phyloP scores from a whole-genome alignment of 2,888 invertebrate genomes.

The Caenorhabditis wallacei region DNA sequence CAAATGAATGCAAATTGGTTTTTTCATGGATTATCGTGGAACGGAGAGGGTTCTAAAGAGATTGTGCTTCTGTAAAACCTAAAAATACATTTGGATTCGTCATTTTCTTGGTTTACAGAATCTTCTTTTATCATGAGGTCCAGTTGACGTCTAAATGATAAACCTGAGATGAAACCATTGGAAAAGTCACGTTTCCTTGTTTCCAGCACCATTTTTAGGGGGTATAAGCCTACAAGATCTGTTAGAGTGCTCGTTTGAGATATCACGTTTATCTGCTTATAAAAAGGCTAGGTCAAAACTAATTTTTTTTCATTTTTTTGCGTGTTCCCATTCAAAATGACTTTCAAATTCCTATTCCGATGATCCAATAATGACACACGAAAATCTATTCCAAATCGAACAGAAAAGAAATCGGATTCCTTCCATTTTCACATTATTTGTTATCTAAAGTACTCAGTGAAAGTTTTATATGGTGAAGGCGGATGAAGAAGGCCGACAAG shows the following conservation, averaged over 20 bases:
- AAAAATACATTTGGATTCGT: no score
- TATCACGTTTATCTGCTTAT: background rate
- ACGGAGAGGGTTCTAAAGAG: no score
- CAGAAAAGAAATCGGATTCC: slow-evolving; percentile 2
- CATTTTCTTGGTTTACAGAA: no score
- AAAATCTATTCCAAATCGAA: background rate
- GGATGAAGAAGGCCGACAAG: slow-evolving; percentile 34
- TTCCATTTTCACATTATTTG: background rate
- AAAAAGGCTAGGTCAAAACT: no score
- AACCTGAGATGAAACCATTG: background rate
- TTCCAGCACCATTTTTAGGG: background rate
- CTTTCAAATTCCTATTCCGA: no score
- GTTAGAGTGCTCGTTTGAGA: background rate
- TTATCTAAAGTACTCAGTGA: slow-evolving; percentile 28
- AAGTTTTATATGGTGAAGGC: slow-evolving; percentile 9
- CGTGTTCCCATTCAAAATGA: no score
- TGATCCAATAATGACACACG: no score
- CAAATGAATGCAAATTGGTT: no score
- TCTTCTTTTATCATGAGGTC: background rate
- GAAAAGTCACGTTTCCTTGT: background rate
- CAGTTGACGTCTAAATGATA: background rate
- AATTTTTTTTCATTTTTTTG: no score
- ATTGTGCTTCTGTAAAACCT: no score
- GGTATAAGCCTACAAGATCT: background rate
- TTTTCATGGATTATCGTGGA: no score